phyloP scores from a whole-genome alignment of 2,797 vertebrate species.

The Lycodopsis pacificus region DNA sequence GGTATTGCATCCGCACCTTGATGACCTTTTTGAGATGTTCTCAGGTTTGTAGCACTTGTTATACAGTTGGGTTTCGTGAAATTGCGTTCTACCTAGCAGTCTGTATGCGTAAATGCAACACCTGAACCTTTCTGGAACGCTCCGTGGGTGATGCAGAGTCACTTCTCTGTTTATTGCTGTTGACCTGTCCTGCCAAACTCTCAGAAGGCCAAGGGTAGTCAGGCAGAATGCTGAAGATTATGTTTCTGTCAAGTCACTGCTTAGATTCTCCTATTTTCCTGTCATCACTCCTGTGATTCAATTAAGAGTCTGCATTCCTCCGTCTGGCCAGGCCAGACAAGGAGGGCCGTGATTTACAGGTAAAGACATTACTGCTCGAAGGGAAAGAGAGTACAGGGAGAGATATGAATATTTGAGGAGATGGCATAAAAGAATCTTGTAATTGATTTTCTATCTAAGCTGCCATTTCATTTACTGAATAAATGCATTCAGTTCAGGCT shows the following conservation, averaged over 20 bases:
- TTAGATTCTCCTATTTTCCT: constrained; percentile 77
- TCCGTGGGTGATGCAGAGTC: constrained; percentile 16
- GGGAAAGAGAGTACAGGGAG: constrained; percentile 79
- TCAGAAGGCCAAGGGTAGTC: constrained; percentile 61
- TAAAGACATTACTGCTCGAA: constrained; percentile 83
- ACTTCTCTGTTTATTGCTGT: constrained; percentile 53
- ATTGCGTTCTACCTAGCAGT: background rate
- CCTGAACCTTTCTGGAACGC: constrained; percentile 13
- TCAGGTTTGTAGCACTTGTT: background rate
- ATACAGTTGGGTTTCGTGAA: background rate
- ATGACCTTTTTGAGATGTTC: constrained; percentile 6
- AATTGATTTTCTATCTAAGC: constrained; percentile 89
- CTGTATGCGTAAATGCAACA: background rate
- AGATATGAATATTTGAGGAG: constrained; percentile 87
- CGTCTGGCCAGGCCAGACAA: constrained; percentile 76
- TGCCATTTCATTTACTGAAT: constrained; percentile 86
- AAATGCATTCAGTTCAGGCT: constrained; percentile 75
- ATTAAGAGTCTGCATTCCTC: constrained; percentile 73
- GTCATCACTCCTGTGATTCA: constrained; percentile 82
- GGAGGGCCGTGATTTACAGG: constrained; percentile 86
- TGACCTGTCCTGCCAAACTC: constrained; percentile 54
- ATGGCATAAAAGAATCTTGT: constrained; percentile 85
- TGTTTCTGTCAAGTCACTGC: constrained; percentile 79
- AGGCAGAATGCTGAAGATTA: constrained; percentile 71
- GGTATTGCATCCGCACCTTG: background rate